Percentiles rank a stretch among this genome's conserved stretches.
These are phyloP conservation scores for Semnornis frantzii DNA, from an alignment of 2,113 vertebrate species.

Conservation along the genomic window DNA sequence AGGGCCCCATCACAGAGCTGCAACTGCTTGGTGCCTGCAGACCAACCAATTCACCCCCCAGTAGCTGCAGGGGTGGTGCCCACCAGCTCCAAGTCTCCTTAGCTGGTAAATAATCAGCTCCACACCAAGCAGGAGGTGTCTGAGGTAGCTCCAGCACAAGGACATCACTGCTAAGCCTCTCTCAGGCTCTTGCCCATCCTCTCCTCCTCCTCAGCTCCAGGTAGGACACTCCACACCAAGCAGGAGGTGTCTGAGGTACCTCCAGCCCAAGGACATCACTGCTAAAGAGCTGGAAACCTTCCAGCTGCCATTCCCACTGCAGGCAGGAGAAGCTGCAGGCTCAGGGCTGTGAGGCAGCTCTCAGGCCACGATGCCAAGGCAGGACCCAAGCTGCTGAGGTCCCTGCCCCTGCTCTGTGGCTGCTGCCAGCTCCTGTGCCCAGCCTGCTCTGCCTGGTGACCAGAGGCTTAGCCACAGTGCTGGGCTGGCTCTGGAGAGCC, in stretches of 20 bases:
- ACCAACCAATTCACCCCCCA: neutral
- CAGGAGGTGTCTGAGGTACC: neutral
- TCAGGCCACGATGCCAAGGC: neutral
- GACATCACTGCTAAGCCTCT: too few species aligned
- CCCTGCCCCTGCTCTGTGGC: neutral
- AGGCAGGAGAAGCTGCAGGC: neutral
- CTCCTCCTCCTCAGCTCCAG: neutral
- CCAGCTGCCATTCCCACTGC: neutral
- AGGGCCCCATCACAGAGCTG: neutral
- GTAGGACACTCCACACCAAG: neutral
- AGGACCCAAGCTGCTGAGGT: neutral
- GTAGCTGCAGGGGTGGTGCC: neutral
- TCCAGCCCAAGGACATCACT: too few species aligned
- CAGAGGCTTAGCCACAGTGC: neutral
- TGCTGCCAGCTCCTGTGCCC: slow-evolving; percentile 42
- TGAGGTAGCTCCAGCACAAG: neutral
- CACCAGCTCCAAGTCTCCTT: neutral
- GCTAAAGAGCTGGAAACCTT: neutral
- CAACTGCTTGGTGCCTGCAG: neutral
- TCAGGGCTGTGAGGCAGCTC: neutral
- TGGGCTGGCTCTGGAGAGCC: slow-evolving; percentile 21
- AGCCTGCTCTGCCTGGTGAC: neutral
- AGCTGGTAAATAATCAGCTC: too few species aligned
- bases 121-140: too few species aligned
- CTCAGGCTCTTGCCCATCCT: too few species aligned